Percentiles rank a stretch among this genome's conserved stretches.
These are phyloP conservation scores for Saccopteryx bilineata DNA, from an alignment of 2,113 vertebrate genomes.

Conservation along the genomic window DNA sequence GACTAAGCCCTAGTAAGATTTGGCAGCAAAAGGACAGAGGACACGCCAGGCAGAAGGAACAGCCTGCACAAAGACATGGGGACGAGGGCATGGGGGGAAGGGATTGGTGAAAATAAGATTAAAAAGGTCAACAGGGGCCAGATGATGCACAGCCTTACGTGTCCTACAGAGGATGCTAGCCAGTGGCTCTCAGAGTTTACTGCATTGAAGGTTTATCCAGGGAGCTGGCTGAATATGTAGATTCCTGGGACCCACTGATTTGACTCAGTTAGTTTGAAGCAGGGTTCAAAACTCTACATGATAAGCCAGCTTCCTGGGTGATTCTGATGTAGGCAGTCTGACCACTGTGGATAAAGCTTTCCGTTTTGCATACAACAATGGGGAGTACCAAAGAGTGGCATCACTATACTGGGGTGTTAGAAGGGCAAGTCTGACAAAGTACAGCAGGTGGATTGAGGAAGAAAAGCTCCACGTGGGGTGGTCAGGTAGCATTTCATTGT, in stretches of 20 bases:
- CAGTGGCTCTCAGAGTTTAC: background rate
- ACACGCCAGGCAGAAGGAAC: background rate
- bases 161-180: background rate
- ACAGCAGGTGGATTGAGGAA: background rate
- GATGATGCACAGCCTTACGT: background rate
- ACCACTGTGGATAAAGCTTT: background rate
- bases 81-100: background rate
- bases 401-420: background rate
- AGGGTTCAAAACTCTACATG: background rate
- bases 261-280: background rate
- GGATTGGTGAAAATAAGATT: background rate
- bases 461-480: background rate
- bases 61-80: background rate
- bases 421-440: background rate
- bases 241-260: background rate
- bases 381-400: background rate
- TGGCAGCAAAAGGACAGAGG: background rate
- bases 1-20: background rate
- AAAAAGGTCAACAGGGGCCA: background rate
- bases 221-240: background rate
- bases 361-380: no score
- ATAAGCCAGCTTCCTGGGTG: background rate
- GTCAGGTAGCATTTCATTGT: background rate
- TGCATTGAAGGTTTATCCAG: background rate
- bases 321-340: background rate